phyloP scores from a whole-genome alignment of 2,797 vertebrate species.

The Eremophila alpestris region DNA sequence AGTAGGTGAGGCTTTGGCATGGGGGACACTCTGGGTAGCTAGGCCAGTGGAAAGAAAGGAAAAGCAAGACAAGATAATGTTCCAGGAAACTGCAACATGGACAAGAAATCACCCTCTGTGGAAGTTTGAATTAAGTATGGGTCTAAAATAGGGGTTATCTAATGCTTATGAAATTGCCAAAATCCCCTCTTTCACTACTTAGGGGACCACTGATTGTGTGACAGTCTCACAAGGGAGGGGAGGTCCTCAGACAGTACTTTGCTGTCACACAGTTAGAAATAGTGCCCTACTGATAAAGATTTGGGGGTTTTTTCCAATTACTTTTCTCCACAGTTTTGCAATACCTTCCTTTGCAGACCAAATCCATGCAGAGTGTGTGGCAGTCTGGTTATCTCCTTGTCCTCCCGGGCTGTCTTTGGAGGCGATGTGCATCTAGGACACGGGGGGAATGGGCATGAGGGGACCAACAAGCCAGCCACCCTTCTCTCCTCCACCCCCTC shows the following conservation, averaged over 20 bases:
- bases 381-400: not conserved
- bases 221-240: not conserved
- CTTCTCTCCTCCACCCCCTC: not conserved
- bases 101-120: not conserved
- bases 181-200: not conserved
- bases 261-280: not conserved
- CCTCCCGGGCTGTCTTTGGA: not conserved
- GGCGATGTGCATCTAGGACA: not conserved
- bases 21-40: not conserved
- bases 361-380: not conserved
- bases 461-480: not conserved
- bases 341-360: not conserved
- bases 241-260: not conserved
- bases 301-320: not conserved
- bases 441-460: not conserved
- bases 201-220: not conserved
- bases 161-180: not conserved
- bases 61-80: not conserved
- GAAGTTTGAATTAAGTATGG: not conserved
- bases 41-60: not conserved
- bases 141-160: not conserved
- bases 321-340: not conserved
- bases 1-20: not conserved
- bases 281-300: not conserved
- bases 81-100: not conserved